Conservation (phyloP, 2,113 vertebrate genomes). For the Puma concolor region DNA sequence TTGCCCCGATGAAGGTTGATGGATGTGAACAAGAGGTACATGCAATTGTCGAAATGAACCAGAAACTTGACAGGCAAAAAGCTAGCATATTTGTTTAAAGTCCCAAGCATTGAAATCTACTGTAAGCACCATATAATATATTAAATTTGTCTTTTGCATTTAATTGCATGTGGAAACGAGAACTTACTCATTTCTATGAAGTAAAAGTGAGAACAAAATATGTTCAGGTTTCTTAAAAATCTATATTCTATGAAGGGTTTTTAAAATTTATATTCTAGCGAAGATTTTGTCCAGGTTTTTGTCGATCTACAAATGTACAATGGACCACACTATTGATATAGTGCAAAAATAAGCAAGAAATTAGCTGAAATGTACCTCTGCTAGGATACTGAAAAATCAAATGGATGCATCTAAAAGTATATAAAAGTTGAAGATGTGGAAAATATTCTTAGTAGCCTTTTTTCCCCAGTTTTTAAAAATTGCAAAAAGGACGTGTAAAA, state of each 20-base stretch:
- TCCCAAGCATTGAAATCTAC: neutral
- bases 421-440: neutral
- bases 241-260: neutral
- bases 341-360: neutral
- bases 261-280: neutral
- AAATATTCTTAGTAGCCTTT: neutral
- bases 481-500: neutral
- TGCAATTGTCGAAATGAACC: neutral
- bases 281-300: neutral
- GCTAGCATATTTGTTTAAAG: neutral
- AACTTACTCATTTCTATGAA: neutral
- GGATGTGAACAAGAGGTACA: neutral
- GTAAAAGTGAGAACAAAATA: neutral
- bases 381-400: neutral
- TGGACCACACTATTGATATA: neutral
- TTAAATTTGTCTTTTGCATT: neutral
- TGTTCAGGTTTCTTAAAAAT: neutral
- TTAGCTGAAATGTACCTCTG: slow-evolving; percentile 3
- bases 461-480: neutral
- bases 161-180: neutral
- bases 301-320: neutral
- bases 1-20: neutral
- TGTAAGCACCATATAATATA: neutral
- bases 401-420: neutral
- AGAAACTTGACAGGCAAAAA: neutral